These are phyloP conservation scores for Andrena bucephala DNA, from an alignment of 2,888 invertebrate genomes.

Conservation along the genomic window DNA sequence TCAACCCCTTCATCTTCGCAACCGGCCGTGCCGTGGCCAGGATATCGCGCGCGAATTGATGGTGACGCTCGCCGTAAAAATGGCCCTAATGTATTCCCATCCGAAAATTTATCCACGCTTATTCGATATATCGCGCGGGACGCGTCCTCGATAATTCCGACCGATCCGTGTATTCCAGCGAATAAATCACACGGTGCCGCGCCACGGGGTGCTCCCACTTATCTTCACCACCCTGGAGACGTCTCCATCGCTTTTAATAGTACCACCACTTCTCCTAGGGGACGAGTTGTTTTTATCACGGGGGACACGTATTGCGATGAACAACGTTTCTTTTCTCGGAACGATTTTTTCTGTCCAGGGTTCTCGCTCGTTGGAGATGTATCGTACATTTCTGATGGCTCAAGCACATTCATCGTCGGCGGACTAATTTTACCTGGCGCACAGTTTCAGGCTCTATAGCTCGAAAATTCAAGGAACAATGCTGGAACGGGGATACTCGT, in stretches of 20 bases:
- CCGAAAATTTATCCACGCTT: conserved; percentile 50
- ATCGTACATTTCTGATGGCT: no score
- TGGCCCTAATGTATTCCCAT: conserved; percentile 69
- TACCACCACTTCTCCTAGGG: not conserved
- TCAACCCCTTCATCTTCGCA: conserved; percentile 76
- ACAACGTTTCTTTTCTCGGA: not conserved
- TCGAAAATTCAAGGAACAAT: no score
- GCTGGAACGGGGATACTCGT: no score
- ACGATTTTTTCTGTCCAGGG: no score
- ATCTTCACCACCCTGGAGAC: conserved; percentile 6
- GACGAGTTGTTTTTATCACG: not conserved
- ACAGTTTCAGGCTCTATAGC: no score
- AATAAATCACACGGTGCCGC: conserved; percentile 12
- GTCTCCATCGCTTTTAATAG: conserved; percentile 13
- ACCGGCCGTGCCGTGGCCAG: conserved; percentile 65
- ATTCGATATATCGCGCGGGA: conserved; percentile 39
- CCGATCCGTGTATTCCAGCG: not conserved
- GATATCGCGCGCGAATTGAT: conserved; percentile 72
- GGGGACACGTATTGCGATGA: not conserved
- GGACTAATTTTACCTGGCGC: no score
- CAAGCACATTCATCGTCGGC: no score
- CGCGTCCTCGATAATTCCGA: conserved; percentile 17
- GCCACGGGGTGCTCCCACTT: conserved; percentile 12
- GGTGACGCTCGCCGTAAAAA: conserved; percentile 73
- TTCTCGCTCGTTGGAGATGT: no score